phyloP scores from a whole-genome alignment of 2,888 invertebrate genomes.

The Octodonta nipae region DNA sequence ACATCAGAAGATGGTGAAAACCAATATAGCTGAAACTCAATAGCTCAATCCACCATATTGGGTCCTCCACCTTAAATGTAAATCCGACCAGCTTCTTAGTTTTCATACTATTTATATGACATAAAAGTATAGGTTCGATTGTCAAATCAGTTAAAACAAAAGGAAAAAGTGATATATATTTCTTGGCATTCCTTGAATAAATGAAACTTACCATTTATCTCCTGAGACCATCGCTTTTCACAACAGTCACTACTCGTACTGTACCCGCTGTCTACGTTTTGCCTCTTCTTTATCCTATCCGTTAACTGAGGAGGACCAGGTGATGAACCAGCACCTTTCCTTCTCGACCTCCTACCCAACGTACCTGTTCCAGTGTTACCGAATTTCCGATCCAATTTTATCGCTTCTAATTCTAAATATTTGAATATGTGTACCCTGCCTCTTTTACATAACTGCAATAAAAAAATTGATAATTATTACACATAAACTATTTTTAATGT shows the following conservation, averaged over 20 bases:
- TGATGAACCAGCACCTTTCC: conserved; percentile 37
- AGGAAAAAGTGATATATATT: no score
- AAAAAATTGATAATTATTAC: no score
- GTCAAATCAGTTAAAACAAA: no score
- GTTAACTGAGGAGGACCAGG: conserved; percentile 31
- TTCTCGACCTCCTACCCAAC: conserved; percentile 41
- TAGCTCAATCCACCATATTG: no score
- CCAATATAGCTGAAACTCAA: no score
- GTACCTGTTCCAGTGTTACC: conserved; percentile 34
- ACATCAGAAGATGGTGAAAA: no score
- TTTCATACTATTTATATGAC: no score
- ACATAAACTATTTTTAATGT: no score
- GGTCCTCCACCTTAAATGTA: no score
- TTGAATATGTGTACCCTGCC: conserved; percentile 92
- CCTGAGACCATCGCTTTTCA: conserved; percentile 76
- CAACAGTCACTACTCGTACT: conserved; percentile 73
- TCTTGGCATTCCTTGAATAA: no score
- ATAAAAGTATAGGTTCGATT: no score
- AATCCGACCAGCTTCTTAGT: no score
- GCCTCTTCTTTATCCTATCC: conserved; percentile 42
- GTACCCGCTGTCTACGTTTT: conserved; percentile 81
- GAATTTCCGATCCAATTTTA: conserved; percentile 48
- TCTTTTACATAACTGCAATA: conserved; percentile 67
- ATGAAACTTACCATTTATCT: conserved; percentile 42
- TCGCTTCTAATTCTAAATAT: conserved; percentile 78